These are phyloP conservation scores for Menidia beryllina DNA, from an alignment of 2,113 vertebrate genomes.

Conservation along the genomic window DNA sequence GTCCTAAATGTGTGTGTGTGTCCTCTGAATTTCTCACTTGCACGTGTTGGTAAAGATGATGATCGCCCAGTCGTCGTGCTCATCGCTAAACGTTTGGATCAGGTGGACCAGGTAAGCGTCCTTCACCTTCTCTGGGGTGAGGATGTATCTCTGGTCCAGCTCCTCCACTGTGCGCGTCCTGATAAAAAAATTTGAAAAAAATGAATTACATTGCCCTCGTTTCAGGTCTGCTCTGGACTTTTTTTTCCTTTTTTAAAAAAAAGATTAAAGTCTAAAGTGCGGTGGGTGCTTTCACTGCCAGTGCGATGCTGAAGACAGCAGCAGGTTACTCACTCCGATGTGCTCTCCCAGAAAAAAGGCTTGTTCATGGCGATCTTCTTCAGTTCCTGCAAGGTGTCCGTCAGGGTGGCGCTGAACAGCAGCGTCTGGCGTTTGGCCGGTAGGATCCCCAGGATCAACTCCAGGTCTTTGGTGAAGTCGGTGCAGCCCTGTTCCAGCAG, in stretches of 20 bases:
- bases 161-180: constrained; percentile 91
- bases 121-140: constrained; percentile 93
- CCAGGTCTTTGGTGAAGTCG: constrained; percentile 92
- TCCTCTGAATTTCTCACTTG: constrained; percentile 86
- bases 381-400: constrained; percentile 87
- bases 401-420: constrained; percentile 95
- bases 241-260: too few species aligned
- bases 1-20: background rate
- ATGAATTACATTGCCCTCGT: too few species aligned
- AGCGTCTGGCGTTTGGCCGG: constrained; percentile 88
- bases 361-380: constrained; percentile 88
- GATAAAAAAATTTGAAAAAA: constrained; percentile 1
- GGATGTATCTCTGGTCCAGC: constrained; percentile 91
- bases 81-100: constrained; percentile 90
- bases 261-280: too few species aligned
- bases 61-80: constrained; percentile 92
- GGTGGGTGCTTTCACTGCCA: too few species aligned
- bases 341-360: constrained; percentile 95
- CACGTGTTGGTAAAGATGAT: constrained; percentile 97
- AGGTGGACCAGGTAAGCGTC: constrained; percentile 93
- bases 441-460: constrained; percentile 84
- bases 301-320: too few species aligned
- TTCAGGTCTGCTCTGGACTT: too few species aligned
- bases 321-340: constrained; percentile 83
- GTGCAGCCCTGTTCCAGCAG: constrained; percentile 93